Percentiles rank a stretch among this genome's conserved stretches.
phyloP scores from a whole-genome alignment of 1,140 invertebrate species.

The Drosophila paulistorum region DNA sequence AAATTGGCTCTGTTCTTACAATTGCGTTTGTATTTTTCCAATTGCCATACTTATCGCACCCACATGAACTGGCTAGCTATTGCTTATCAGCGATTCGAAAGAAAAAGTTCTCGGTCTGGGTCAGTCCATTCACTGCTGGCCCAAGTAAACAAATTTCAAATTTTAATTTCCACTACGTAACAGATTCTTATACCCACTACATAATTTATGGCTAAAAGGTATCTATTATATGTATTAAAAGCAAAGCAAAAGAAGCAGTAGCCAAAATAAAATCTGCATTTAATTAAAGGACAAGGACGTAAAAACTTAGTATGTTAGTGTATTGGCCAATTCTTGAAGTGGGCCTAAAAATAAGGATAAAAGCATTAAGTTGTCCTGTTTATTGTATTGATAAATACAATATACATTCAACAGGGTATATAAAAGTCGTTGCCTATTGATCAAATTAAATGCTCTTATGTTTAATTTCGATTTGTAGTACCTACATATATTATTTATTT shows the following conservation, averaged over 20 bases:
- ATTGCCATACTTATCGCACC: constrained; percentile 54
- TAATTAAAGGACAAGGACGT: too few relatives aligned
- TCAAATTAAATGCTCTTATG: neutral
- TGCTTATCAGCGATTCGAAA: constrained; percentile 39
- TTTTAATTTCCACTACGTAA: constrained; percentile 26
- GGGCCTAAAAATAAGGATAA: too few relatives aligned
- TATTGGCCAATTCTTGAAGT: too few relatives aligned
- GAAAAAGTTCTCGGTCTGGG: constrained; percentile 50
- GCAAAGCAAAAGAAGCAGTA: too few relatives aligned
- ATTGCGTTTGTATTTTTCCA: neutral
- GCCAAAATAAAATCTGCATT: too few relatives aligned
- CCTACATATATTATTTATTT: constrained; percentile 3
- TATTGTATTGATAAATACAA: neutral
- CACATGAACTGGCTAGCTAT: constrained; percentile 44
- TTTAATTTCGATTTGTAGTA: neutral
- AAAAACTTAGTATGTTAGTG: too few relatives aligned
- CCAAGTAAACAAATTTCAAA: constrained; percentile 66
- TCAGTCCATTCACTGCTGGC: constrained; percentile 31
- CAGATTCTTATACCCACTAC: neutral
- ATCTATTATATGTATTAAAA: neutral
- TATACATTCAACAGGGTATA: neutral
- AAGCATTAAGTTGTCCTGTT: too few relatives aligned
- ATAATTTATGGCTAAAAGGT: neutral
- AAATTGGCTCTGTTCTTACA: constrained; percentile 20
- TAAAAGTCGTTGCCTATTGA: neutral